These are phyloP conservation scores for Stegana nigrithorax DNA, from an alignment of 2,888 invertebrate genomes.

Conservation along the genomic window DNA sequence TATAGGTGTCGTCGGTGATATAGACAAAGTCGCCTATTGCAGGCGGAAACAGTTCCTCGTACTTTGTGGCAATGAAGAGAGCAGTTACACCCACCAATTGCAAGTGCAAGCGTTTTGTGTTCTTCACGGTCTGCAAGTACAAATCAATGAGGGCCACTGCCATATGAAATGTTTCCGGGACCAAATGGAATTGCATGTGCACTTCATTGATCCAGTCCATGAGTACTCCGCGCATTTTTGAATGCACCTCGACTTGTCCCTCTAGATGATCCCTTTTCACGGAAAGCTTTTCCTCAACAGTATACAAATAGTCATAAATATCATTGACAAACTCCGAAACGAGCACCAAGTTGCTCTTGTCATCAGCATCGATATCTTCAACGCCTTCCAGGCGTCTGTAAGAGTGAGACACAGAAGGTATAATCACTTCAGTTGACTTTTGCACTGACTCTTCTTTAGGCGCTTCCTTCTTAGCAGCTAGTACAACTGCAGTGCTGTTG, in stretches of 20 bases:
- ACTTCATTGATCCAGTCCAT: conserved; percentile 96
- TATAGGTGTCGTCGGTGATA: conserved; percentile 89
- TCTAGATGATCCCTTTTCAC: conserved; percentile 76
- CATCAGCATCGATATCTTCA: conserved; percentile 82
- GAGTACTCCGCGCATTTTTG: conserved; percentile 88
- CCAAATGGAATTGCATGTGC: conserved; percentile 84
- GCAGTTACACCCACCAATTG: conserved; percentile 92
- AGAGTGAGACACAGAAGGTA: conserved; percentile 39
- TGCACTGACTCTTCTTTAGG: conserved; percentile 17
- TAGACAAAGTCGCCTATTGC: conserved; percentile 89
- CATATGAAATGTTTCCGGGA: conserved; percentile 90
- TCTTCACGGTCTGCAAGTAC: conserved; percentile 76
- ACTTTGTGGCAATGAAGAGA: conserved; percentile 92
- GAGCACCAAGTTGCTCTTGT: conserved; percentile 80
- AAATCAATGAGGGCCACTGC: conserved; percentile 90
- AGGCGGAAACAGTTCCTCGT: conserved; percentile 93
- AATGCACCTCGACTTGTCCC: conserved; percentile 76
- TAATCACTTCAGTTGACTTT: not conserved
- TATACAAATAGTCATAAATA: conserved; percentile 85
- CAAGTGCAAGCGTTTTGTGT: conserved; percentile 77
- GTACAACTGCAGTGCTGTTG: conserved; percentile 18
- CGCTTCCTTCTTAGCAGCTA: conserved; percentile 20
- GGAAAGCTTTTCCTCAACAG: conserved; percentile 78
- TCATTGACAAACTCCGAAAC: conserved; percentile 89
- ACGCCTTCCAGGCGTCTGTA: conserved; percentile 63